phyloP scores from a whole-genome alignment of 2,113 vertebrate genomes.

The Cygnus atratus region DNA sequence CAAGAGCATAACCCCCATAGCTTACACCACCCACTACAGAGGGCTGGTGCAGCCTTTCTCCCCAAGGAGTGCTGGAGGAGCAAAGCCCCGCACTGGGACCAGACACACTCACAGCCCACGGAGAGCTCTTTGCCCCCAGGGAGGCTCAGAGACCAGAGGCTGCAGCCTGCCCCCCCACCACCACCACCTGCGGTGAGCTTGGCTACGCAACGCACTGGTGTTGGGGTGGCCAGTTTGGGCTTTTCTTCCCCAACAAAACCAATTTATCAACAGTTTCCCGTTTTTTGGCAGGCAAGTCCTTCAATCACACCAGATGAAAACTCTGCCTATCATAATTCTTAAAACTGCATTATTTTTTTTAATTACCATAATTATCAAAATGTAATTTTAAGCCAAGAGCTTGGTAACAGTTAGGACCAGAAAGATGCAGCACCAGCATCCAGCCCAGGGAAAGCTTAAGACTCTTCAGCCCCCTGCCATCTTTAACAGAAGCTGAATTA shows the following conservation, averaged over 20 bases:
- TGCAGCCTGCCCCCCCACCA: neutral
- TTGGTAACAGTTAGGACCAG: accelerated
- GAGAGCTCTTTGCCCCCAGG: accelerated
- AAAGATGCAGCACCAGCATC: accelerated
- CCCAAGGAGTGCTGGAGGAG: neutral
- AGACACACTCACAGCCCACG: accelerated
- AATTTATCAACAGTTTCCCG: too few relatives aligned
- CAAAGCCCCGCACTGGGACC: accelerated
- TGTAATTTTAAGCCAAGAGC: neutral
- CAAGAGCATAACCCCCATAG: accelerated
- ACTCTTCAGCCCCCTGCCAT: neutral
- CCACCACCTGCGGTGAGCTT: accelerated
- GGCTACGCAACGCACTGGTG: accelerated
- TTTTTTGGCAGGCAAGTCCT: neutral
- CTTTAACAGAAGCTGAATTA: neutral
- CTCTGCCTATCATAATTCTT: neutral
- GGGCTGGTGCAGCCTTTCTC: accelerated
- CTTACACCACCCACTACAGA: too few relatives aligned
- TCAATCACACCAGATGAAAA: accelerated
- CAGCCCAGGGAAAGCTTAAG: neutral
- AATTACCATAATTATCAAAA: accelerated
- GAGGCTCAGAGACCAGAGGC: neutral
- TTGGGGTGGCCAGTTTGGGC: accelerated
- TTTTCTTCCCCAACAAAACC: neutral
- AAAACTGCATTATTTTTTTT: neutral